Conservation (phyloP, 2,888 invertebrate species). For the Cynaeus angustus region DNA sequence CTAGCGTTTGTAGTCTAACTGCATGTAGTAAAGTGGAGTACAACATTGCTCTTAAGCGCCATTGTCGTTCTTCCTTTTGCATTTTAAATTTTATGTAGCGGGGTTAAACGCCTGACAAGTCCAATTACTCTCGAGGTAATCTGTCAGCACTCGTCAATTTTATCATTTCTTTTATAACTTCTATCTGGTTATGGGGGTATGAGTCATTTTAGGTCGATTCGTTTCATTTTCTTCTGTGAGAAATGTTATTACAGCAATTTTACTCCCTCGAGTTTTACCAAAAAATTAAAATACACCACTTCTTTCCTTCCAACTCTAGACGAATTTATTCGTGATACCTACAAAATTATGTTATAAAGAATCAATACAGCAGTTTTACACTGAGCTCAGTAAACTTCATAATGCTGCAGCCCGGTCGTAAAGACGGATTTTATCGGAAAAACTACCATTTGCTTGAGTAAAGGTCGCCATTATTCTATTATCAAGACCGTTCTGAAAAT, state of each 20-base stretch:
- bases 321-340: slow-evolving; percentile 37
- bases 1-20: slow-evolving; percentile 34
- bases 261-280: not conserved
- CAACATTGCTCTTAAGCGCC: slow-evolving; percentile 31
- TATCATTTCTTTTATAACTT: slow-evolving; percentile 9
- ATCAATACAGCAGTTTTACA: slow-evolving; percentile 47
- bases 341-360: slow-evolving; percentile 37
- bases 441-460: slow-evolving; percentile 36
- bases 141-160: slow-evolving; percentile 19
- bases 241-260: slow-evolving; percentile 9
- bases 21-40: slow-evolving; percentile 37
- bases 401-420: slow-evolving; percentile 31
- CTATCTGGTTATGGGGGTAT: slow-evolving; percentile 11
- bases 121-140: slow-evolving; percentile 24
- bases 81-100: slow-evolving; percentile 31
- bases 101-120: slow-evolving; percentile 12
- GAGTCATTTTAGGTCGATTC: slow-evolving; percentile 25
- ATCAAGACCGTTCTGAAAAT: slow-evolving; percentile 45
- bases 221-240: slow-evolving; percentile 26
- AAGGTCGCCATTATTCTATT: slow-evolving; percentile 42
- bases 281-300: too few relatives aligned
- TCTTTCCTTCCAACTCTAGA: not conserved
- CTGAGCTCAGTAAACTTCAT: slow-evolving; percentile 44
- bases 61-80: slow-evolving; percentile 33
- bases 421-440: slow-evolving; percentile 45